phyloP scores from a whole-genome alignment of 2,888 invertebrate species.

The Tigriopus californicus region DNA sequence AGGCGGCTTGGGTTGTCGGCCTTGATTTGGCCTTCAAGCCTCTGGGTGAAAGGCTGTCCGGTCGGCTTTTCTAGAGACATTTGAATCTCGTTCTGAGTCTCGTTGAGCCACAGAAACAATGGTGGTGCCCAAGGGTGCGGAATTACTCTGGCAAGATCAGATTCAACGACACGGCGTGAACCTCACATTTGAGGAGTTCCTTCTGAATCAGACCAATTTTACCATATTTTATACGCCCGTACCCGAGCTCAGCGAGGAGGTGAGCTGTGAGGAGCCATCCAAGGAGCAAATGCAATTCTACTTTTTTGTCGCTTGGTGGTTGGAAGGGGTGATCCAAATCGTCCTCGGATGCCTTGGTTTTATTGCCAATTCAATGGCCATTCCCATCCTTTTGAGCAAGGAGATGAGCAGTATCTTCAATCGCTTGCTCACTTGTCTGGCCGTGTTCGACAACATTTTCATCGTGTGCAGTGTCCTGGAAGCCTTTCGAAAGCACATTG shows the following conservation, averaged over 20 bases:
- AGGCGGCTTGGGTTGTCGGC: too few species aligned
- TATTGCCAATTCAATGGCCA: constrained; percentile 5
- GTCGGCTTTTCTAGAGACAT: too few species aligned
- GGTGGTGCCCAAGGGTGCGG: too few species aligned
- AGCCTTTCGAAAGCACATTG: constrained; percentile 5
- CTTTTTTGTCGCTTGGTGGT: constrained; percentile 1
- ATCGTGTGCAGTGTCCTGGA: constrained; percentile 3
- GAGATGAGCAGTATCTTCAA: constrained; percentile 8
- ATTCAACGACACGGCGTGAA: too few species aligned
- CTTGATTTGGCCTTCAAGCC: too few species aligned
- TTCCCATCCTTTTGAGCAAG: constrained; percentile 4
- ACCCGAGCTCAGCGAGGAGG: background rate
- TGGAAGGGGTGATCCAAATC: constrained; percentile 7
- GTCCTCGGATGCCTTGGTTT: constrained; percentile 2
- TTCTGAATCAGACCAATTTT: too few species aligned
- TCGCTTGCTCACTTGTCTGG: background rate
- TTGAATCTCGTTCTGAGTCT: too few species aligned
- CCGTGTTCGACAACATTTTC: constrained; percentile 4
- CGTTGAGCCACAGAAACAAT: too few species aligned
- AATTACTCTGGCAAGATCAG: too few species aligned
- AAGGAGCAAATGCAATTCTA: constrained; percentile 3
- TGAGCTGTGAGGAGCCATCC: constrained; percentile 2
- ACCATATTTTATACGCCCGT: too few species aligned
- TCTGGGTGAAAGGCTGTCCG: too few species aligned
- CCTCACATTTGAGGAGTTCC: too few species aligned